Base-by-base conservation (phyloP, 2,113 vertebrate species). In the Rutilus rutilus region DNA sequence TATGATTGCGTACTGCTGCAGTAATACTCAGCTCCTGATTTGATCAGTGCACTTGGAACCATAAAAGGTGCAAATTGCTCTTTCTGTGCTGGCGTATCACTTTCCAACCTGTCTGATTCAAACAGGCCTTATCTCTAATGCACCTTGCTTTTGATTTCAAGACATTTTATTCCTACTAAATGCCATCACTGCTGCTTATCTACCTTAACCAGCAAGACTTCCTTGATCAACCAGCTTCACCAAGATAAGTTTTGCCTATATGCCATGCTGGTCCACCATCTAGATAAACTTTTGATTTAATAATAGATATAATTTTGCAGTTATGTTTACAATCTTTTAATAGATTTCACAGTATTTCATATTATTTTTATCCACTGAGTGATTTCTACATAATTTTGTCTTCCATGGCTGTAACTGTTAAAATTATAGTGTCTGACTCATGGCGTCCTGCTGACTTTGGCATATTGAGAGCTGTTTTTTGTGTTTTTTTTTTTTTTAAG, bases 31-130 rank as follows among this genome's bases (percentile, higher is more conserved):
- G 64, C n/a, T 86, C 83, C 86, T 42, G 65, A 82, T 83, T 64
- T 50, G 80, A 86, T 89, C 88, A 80, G 30, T 57, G 88, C 77
- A 33, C 88, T 86, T 69, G 64, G 65, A 67, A 65, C 88, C 59
- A 75, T 86, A 87, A 86, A 84, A 85, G 57, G 76, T 81, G 69
- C 80, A 86, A 89, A 87, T 87, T 89, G 80, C 21, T 82, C 79
- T 50, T 23, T 65, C 73, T 78, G 42, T 50, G 60, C 62, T 59
- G 15, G 36, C 12, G 21, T 50, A 67, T 52, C 12, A 59, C 45
- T 64, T 64, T 80, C 59, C 21, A 10, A 19, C 8, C 42, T 47
- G n/a, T 45, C 11, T 15, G 71, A 74, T 74, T 74, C 39, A 12
- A 27, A 75, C 71, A 27, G 42, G 71, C 71, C 47, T 75, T 50